Conservation (phyloP, 2,888 invertebrate species). For the Rhamphomyia laevipes region DNA sequence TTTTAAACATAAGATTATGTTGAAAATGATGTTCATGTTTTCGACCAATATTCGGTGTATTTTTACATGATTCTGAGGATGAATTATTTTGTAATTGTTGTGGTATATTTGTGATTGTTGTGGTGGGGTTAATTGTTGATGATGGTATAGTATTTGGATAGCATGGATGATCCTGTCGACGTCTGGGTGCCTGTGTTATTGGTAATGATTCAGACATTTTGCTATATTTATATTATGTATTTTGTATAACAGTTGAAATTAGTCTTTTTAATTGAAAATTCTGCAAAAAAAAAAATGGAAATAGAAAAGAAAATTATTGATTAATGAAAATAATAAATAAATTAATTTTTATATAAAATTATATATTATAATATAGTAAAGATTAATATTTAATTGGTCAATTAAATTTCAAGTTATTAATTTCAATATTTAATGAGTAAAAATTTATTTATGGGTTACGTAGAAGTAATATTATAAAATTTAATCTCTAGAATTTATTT, state of each 20-base stretch:
- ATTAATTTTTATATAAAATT: too few relatives aligned
- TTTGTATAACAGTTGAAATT: neutral
- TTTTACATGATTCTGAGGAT: conserved; percentile 17
- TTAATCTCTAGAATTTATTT: too few relatives aligned
- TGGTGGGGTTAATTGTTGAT: conserved; percentile 4
- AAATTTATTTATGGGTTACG: too few relatives aligned
- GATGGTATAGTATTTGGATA: neutral
- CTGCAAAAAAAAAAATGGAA: too few relatives aligned
- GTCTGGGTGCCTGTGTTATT: conserved; percentile 13
- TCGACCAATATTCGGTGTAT: conserved; percentile 15
- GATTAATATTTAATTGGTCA: too few relatives aligned
- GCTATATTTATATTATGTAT: neutral
- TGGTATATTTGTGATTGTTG: conserved; percentile 1
- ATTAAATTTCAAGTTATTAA: too few relatives aligned
- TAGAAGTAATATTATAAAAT: too few relatives aligned
- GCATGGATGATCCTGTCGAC: conserved; percentile 8
- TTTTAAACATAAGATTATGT: conserved; percentile 12
- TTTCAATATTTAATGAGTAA: too few relatives aligned
- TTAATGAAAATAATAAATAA: too few relatives aligned
- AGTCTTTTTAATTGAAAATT: neutral
- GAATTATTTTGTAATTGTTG: neutral
- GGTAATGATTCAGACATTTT: conserved; percentile 17
- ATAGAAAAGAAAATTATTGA: too few relatives aligned
- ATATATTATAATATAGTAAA: too few relatives aligned
- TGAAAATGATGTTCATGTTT: conserved; percentile 13